Evolutionary conservation across 64 coral and sea anemone genomes (phyloP).

Genomic region (Dendrophyllia cribrosa): DNA sequence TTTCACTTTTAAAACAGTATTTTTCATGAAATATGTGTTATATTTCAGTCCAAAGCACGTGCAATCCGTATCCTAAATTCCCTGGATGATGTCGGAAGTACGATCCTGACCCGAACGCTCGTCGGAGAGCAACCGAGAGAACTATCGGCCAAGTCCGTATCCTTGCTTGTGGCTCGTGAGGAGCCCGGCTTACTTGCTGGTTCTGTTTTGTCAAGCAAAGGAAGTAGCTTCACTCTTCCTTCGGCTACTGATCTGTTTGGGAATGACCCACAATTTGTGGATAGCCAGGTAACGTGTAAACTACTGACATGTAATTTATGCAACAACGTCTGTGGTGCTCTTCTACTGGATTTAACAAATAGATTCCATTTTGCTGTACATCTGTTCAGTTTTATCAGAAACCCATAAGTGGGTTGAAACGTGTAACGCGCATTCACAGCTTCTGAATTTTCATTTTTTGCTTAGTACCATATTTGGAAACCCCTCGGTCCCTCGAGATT

Average conservation of each 20-base stretch:
- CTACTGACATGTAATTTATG: no score
- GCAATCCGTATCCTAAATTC: background rate
- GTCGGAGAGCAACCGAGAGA: slow-evolving; percentile 3
- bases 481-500: no score
- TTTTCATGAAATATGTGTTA: no score
- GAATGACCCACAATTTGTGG: background rate
- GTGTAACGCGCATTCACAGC: no score
- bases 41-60: background rate
- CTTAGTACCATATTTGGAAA: no score
- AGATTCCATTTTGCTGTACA: no score
- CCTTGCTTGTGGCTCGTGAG: background rate
- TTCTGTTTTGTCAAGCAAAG: slow-evolving; percentile 7
- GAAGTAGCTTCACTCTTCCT: slow-evolving; percentile 37
- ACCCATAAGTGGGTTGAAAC: no score
- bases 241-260: background rate
- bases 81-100: slow-evolving; percentile 24
- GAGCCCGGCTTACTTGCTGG: slow-evolving; percentile 5
- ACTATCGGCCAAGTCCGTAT: background rate
- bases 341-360: no score
- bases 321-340: no score
- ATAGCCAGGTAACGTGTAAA: slow-evolving; percentile 42
- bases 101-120: slow-evolving; percentile 35
- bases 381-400: no score
- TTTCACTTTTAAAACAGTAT: no score
- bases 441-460: no score